Evolutionary conservation across 2,113 vertebrate species (phyloP), one percentile per base, ranked within the genome.

Genomic region (Probosciger aterrimus): DNA sequence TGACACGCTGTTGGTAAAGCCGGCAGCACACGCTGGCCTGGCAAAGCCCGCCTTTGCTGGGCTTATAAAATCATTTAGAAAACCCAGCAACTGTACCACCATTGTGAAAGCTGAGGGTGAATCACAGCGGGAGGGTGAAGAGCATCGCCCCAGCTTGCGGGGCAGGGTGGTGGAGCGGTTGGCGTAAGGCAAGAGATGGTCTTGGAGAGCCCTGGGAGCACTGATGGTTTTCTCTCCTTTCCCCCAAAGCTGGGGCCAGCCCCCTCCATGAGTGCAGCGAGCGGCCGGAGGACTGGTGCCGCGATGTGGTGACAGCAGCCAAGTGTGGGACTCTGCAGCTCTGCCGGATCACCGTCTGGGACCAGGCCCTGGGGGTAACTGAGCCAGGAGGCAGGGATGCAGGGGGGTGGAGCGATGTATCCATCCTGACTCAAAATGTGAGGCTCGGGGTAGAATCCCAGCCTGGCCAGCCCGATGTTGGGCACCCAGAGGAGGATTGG

Each of bases 251-350:
- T 43, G 90, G 93, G 5, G 98, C 98, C 7, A 98, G 92, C 52
- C 99, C 99, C 14, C 95, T 99, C 60, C 98, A 98, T 17, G 97
- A 98, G 82, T 99, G 99, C 49, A 96, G 97, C 5, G 96, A 97
- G 46, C 98, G 97, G 63, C 98, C 99, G 2, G 97, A 97, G n/a
- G 98, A 99, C 93, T 99, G 99, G 99, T 99, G 99, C 92, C 98
- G 98, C 10, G 98, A 99, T 5, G 90, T 98, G 69, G 98, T 94
- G 89, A 98, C 98, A 0, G 99, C 99, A 0, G 97, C 98, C 4
- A 97, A 98, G 59, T 99, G 99, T 3, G 98, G 98, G 25, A 98
- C 98, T 0, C 96, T 99, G 73, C 79, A 97, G 78, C 98, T 99
- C 88, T 99, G 99, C 94, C 98, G 92, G 91, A 97, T 99, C 95